Evolutionary conservation across 2,888 invertebrate genomes (phyloP), one percentile per base, ranked within the genome.

Genomic region (Cosmorhoe ocellata): DNA sequence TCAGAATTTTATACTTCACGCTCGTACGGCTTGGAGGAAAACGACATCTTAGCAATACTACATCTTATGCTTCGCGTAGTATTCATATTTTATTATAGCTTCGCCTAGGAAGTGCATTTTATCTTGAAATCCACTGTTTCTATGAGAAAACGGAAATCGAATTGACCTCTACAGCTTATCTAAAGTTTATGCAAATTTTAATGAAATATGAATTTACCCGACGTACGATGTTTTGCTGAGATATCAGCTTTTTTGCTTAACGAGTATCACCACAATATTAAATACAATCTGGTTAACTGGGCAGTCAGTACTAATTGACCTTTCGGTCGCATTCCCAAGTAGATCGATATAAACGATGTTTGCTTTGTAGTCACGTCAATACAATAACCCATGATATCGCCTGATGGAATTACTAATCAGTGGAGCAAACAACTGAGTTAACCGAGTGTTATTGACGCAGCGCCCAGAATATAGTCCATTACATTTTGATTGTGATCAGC

Each of bases 291-390:
- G 47, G 14, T 39, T 14, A 43, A 47, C 34, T 48, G 44, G 28
- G 37, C 51, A 37, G 30, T 12, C 46, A 3, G 10, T 38, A 40
- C n/a, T 40, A 52, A 48, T 48, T 53, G 44, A 48, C 43, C 48
- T 40, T 44, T 49, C 22, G 36, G 5, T 12, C 18, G 13, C 36
- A 42, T 43, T 47, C 48, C 32, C 40, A 40, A 40, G 37, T 36
- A 37, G 46, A 53, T 53, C 48, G 28, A 53, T 53, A 37, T 7
- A 36, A 8, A 40, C 12, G 24, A 44, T 53, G 44, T 48, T 45
- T 41, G 36, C 37, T 40, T 27, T 26, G 18, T 8, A 42, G 8
- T 18, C 18, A 18, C 18, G 24, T 37, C 32, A 40, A 53, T 44
- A 52, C 27, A 46, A 39, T 38, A 30, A 34, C 33, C 32, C n/a